Evolutionary conservation across 2,113 vertebrate species (phyloP), one percentile per base, ranked within the genome.

Genomic region (Herpailurus yagouaroundi): DNA sequence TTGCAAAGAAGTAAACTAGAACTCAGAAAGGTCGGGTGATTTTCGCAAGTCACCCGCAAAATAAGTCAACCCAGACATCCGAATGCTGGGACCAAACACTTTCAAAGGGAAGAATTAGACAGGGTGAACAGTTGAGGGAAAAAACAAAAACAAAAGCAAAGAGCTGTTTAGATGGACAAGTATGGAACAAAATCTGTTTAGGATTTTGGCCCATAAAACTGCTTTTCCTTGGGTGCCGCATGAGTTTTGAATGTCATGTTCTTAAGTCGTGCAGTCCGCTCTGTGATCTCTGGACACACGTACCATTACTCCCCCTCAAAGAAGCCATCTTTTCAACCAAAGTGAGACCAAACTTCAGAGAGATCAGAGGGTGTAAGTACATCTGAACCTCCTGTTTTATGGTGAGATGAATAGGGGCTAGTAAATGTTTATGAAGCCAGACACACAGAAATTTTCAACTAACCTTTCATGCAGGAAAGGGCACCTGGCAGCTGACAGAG

Each of bases 381-480:
- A 92, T 73, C 92, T 94, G 94, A 98, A 68, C 87, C 84, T 91
- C 31, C 74, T 50, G 14, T 91, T 91, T 93, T 93, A 76, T 96
- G 80, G 95, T 95, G 64, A 97, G 96, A 88, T 91, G 76, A 63
- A 57, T 73, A 90, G 21, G 50, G 31, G 15, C 66, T 63, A 84
- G 80, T 94, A 87, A 96, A 77, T 95, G 76, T 94, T 96, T 93
- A 96, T 88, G 52, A 96, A 97, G 64, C 71, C 74, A 96, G 83
- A 69, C 57, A 97, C 48, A 50, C 48, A 91, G 41, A 95, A 97
- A 97, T 98, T 96, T 97, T 98, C 83, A 97, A 38, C 60, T 96
- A 87, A 97, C 95, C 84, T 96, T 52, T 77, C n/a, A 41, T 19
- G 23, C 25, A 77, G 64, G 45, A 48, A 74, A 90, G 64, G 66